A percentile compares a stretch with the other conserved stretches of the same genome.
Conservation (phyloP, 2,888 invertebrate species). For the Corbicula japonica region DNA sequence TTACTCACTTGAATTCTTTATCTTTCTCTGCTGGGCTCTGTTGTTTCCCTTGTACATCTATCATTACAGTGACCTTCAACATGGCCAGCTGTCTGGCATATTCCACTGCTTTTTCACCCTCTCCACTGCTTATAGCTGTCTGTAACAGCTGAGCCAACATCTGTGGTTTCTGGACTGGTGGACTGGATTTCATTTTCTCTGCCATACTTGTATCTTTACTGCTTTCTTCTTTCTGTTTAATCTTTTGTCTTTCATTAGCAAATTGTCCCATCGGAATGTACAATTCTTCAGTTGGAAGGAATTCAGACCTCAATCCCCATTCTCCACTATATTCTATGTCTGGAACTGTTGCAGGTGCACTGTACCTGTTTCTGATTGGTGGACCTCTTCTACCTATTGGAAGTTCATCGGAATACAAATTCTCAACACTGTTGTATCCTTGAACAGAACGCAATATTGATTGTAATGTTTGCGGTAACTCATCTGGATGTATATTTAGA, state of each 20-base stretch:
- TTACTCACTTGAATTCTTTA: conserved; percentile 66
- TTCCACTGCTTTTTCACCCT: conserved; percentile 65
- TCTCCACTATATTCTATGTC: too few relatives aligned
- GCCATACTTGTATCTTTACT: background rate
- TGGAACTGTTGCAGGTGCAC: too few relatives aligned
- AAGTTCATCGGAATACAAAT: too few relatives aligned
- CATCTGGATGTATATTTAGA: conserved; percentile 57
- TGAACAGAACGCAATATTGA: conserved; percentile 41
- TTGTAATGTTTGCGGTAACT: conserved; percentile 51
- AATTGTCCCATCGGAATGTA: conserved; percentile 58
- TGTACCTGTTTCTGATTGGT: too few relatives aligned
- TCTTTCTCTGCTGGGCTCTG: conserved; percentile 49
- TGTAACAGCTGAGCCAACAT: conserved; percentile 61
- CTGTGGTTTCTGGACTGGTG: conserved; percentile 26
- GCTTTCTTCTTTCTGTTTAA: background rate
- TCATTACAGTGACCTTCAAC: conserved; percentile 58
- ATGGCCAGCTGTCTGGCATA: conserved; percentile 66
- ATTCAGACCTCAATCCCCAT: conserved; percentile 45
- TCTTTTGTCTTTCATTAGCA: conserved; percentile 35
- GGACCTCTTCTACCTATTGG: too few relatives aligned
- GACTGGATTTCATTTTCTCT: background rate
- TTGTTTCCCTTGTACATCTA: conserved; percentile 56
- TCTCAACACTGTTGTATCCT: too few relatives aligned
- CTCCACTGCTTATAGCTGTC: conserved; percentile 70
- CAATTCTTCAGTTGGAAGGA: conserved; percentile 31